Percentiles rank a stretch among this genome's conserved stretches.
phyloP scores from a whole-genome alignment of 1,140 invertebrate genomes.

The Drosophila arawakana region DNA sequence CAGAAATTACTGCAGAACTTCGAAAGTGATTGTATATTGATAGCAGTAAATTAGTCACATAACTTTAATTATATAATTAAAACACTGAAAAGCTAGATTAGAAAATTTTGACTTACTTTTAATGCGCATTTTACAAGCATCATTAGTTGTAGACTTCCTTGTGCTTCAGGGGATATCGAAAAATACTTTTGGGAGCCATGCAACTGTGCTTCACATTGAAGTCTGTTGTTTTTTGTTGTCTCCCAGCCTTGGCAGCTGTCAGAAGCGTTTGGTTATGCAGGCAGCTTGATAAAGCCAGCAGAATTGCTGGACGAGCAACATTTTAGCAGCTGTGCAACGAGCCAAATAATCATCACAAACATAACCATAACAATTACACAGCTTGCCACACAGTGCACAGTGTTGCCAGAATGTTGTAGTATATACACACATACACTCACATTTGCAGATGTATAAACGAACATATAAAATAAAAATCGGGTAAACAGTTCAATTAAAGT shows the following conservation, averaged over 20 bases:
- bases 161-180: not conserved
- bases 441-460: slow-evolving; percentile 47
- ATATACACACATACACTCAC: slow-evolving; percentile 6
- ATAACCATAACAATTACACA: slow-evolving; percentile 83
- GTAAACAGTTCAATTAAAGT: slow-evolving; percentile 84
- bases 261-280: slow-evolving; percentile 34
- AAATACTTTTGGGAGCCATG: slow-evolving; percentile 3
- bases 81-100: not conserved
- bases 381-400: slow-evolving; percentile 36
- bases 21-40: too few relatives aligned
- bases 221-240: slow-evolving; percentile 7
- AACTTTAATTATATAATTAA: not conserved
- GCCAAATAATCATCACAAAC: slow-evolving; percentile 82
- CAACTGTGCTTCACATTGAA: slow-evolving; percentile 12
- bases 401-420: slow-evolving; percentile 34
- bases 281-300: slow-evolving; percentile 41
- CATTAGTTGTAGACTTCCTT: slow-evolving; percentile 5
- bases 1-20: too few relatives aligned
- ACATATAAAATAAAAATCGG: slow-evolving; percentile 77
- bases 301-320: slow-evolving; percentile 32
- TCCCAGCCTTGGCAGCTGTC: slow-evolving; percentile 1
- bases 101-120: not conserved
- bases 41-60: too few relatives aligned
- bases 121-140: not conserved
- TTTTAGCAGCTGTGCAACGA: slow-evolving; percentile 77